Conservation (phyloP, 1,140 invertebrate species). For the Drosophila asahinai region DNA sequence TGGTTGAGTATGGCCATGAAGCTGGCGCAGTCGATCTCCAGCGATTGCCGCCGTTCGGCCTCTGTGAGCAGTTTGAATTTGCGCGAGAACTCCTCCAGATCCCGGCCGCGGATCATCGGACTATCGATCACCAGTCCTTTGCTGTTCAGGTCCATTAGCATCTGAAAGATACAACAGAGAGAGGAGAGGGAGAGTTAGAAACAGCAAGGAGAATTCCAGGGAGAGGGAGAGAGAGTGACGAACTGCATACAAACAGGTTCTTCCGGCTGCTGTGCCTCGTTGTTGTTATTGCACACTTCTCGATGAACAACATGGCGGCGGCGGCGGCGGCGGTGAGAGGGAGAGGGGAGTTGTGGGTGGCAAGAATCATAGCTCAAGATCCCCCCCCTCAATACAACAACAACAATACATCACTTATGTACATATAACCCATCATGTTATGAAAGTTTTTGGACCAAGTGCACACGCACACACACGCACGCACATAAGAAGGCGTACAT, state of each 20-base stretch:
- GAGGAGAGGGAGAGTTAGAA: not conserved
- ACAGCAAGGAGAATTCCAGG: not conserved
- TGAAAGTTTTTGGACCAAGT: constrained; percentile 59
- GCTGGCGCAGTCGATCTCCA: constrained; percentile 93
- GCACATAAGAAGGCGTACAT: constrained; percentile 9
- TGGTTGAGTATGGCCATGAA: constrained; percentile 93
- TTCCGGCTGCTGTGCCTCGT: constrained; percentile 10
- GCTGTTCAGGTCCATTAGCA: constrained; percentile 95
- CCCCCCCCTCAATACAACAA: constrained; percentile 38
- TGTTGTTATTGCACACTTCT: constrained; percentile 53
- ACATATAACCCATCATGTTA: constrained; percentile 52
- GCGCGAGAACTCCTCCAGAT: constrained; percentile 92
- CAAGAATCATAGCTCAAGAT: constrained; percentile 53
- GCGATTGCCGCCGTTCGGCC: constrained; percentile 91
- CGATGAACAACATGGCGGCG: constrained; percentile 66
- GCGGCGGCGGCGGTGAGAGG: constrained; percentile 33
- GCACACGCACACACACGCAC: constrained; percentile 44
- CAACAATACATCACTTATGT: constrained; percentile 17
- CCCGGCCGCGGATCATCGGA: constrained; percentile 90
- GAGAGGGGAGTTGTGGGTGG: constrained; percentile 17
- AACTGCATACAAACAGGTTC: constrained; percentile 73
- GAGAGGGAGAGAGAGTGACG: constrained; percentile 6
- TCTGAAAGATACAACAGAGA: constrained; percentile 87
- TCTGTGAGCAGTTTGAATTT: constrained; percentile 92
- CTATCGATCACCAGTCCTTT: constrained; percentile 92